phyloP scores from a whole-genome alignment of 2,113 vertebrate species.

The Balaenoptera acutorostrata region DNA sequence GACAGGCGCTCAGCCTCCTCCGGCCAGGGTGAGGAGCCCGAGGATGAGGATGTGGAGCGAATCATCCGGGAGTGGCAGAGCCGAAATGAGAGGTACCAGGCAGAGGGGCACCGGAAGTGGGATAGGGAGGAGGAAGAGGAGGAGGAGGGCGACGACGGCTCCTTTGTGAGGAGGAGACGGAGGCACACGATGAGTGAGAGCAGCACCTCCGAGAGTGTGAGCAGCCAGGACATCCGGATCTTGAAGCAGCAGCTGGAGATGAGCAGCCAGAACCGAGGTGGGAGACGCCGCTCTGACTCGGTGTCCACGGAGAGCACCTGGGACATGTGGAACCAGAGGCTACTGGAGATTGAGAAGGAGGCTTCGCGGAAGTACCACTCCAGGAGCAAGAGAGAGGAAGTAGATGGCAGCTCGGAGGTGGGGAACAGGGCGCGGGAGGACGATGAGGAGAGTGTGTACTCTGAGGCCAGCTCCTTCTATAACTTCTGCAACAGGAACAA shows the following conservation, averaged over 20 bases:
- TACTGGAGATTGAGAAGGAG: constrained; percentile 91
- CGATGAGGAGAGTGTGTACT: constrained; percentile 87
- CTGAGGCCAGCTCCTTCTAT: constrained; percentile 91
- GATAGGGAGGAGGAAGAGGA: constrained; percentile 76
- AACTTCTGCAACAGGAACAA: constrained; percentile 95
- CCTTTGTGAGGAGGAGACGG: constrained; percentile 25
- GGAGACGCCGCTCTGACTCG: constrained; percentile 76
- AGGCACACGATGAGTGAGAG: constrained; percentile 56
- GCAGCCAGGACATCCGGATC: constrained; percentile 85
- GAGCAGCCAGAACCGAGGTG: constrained; percentile 53
- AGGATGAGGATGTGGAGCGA: constrained; percentile 79
- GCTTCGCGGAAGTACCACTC: constrained; percentile 81
- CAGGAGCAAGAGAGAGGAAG: constrained; percentile 58
- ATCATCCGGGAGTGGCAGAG: constrained; percentile 91
- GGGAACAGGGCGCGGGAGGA: constrained; percentile 73
- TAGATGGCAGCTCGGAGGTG: background rate
- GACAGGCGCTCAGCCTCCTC: constrained; percentile 10
- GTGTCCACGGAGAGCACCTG: constrained; percentile 85
- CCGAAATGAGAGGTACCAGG: constrained; percentile 90
- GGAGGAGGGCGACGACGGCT: constrained; percentile 73
- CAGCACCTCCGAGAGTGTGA: constrained; percentile 86
- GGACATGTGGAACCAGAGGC: constrained; percentile 92
- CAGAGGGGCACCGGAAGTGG: constrained; percentile 77
- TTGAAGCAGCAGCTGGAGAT: constrained; percentile 82
- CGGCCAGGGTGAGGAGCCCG: constrained; percentile 6